phyloP scores from a whole-genome alignment of 2,888 invertebrate genomes.

The Sarcophaga variegata region DNA sequence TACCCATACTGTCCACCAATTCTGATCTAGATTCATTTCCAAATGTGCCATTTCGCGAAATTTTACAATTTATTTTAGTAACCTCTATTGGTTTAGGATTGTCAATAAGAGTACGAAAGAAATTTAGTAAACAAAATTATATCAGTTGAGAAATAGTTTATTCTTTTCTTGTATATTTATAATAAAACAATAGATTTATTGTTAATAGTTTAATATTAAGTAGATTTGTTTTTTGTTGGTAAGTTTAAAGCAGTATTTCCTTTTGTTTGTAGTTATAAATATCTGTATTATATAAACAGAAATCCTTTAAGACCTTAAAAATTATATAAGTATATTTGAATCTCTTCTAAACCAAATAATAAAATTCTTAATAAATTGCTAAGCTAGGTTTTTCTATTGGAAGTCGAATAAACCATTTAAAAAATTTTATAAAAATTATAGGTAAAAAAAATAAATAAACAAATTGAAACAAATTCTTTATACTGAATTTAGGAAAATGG shows the following conservation, averaged over 20 bases:
- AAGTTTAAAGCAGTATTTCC: constrained; percentile 55
- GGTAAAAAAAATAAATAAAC: constrained; percentile 18
- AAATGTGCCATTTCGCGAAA: too few relatives aligned
- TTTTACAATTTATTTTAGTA: too few relatives aligned
- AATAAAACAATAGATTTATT: constrained; percentile 48
- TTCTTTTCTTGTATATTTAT: constrained; percentile 35
- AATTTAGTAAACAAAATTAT: not conserved
- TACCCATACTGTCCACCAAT: too few relatives aligned
- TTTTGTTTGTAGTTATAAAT: constrained; percentile 34
- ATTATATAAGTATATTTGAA: not conserved
- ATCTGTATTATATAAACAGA: constrained; percentile 22
- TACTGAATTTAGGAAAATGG: constrained; percentile 30
- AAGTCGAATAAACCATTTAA: constrained; percentile 25
- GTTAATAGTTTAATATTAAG: constrained; percentile 51
- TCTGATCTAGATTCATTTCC: too few relatives aligned
- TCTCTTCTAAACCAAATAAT: constrained; percentile 9
- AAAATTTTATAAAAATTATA: constrained; percentile 46
- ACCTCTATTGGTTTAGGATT: too few relatives aligned
- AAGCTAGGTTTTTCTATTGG: not conserved
- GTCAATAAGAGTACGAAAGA: not conserved
- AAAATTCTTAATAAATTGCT: not conserved
- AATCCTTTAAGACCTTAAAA: not conserved
- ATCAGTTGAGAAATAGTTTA: constrained; percentile 36
- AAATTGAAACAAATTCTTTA: constrained; percentile 14
- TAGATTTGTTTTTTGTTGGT: constrained; percentile 30